A percentile compares a stretch with the other conserved stretches of the same genome.
Conservation (phyloP, 2,888 invertebrate species). For the Drosophila maculinotata region DNA sequence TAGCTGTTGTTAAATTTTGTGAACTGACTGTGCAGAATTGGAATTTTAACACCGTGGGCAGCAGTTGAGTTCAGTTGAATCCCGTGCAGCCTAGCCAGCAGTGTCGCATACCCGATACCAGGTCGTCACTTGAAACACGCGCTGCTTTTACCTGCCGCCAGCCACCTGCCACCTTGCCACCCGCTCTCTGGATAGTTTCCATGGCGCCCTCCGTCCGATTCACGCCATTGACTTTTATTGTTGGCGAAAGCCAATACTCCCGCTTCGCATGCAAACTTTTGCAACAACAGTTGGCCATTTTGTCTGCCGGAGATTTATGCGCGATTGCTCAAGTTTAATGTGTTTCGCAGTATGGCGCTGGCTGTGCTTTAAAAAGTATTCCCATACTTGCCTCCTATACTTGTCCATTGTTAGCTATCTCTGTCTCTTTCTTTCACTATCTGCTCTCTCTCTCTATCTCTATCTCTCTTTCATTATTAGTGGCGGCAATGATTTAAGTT, state of each 20-base stretch:
- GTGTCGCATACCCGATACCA: not conserved
- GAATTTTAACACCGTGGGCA: not conserved
- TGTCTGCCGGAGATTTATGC: slow-evolving; percentile 74
- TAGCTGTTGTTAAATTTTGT: too few relatives aligned
- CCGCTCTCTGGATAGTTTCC: not conserved
- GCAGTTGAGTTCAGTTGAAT: not conserved
- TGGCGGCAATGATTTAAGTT: slow-evolving; percentile 49
- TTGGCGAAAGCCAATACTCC: slow-evolving; percentile 37
- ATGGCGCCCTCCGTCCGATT: slow-evolving; percentile 24
- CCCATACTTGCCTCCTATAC: not conserved
- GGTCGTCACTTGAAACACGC: not conserved
- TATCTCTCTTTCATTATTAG: slow-evolving; percentile 43
- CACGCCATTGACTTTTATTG: slow-evolving; percentile 65
- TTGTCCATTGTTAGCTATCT: not conserved
- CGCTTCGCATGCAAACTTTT: slow-evolving; percentile 41
- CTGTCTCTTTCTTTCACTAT: not conserved
- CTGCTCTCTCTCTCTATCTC: not conserved
- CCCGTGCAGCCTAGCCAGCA: too few relatives aligned
- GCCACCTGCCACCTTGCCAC: too few relatives aligned
- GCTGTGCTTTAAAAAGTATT: slow-evolving; percentile 46
- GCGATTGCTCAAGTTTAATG: slow-evolving; percentile 72
- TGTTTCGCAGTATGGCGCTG: slow-evolving; percentile 44
- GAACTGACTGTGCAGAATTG: not conserved
- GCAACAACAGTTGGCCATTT: slow-evolving; percentile 74
- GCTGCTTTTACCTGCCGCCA: not conserved